These are phyloP conservation scores for Bellardia bayeri DNA, from an alignment of 2,888 invertebrate genomes.

Conservation along the genomic window DNA sequence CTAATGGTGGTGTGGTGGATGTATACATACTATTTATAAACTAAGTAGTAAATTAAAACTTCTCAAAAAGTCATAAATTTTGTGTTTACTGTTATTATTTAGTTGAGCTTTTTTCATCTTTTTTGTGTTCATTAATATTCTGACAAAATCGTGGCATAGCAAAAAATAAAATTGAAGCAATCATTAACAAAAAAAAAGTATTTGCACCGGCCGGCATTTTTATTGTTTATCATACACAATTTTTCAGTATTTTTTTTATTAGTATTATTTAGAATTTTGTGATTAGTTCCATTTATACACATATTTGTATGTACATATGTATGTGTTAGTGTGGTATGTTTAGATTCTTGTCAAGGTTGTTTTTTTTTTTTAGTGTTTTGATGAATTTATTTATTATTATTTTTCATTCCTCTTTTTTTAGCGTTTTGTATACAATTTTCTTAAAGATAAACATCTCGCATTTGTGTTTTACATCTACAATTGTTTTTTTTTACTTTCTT, in stretches of 20 bases:
- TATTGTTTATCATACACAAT: conserved; percentile 48
- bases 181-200: conserved; percentile 25
- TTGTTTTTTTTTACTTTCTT: conserved; percentile 18
- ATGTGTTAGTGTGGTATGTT: conserved; percentile 7
- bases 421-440: conserved; percentile 34
- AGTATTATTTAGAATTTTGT: conserved; percentile 27
- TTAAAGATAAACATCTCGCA: conserved; percentile 46
- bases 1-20: not conserved
- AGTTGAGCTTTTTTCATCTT: not conserved
- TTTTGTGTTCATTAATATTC: conserved; percentile 47
- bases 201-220: conserved; percentile 70
- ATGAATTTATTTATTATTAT: conserved; percentile 41
- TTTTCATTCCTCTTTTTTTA: conserved; percentile 40
- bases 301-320: not conserved
- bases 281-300: conserved; percentile 51
- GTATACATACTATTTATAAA: not conserved
- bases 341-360: conserved; percentile 51
- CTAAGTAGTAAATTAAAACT: not conserved
- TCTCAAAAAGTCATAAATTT: not conserved
- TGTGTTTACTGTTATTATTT: not conserved
- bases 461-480: conserved; percentile 30
- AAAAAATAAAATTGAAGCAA: conserved; percentile 20
- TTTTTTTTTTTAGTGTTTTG: conserved; percentile 42
- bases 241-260: conserved; percentile 29
- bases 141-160: conserved; percentile 37